Evolutionary conservation across 2,797 vertebrate genomes (phyloP).

Genomic region (Loris lydekkerianus): DNA sequence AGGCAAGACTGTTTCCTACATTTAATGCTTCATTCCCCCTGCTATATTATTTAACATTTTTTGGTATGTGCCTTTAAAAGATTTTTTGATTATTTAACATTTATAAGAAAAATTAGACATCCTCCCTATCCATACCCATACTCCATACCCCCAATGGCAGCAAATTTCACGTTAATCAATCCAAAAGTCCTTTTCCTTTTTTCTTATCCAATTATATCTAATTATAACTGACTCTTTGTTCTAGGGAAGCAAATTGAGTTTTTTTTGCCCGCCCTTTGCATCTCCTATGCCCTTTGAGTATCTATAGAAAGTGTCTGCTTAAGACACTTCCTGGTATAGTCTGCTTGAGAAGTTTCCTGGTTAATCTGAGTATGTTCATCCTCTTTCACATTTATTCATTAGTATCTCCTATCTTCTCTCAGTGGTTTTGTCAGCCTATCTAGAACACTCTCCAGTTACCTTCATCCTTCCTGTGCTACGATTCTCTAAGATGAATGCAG

Average conservation of each 20-base stretch:
- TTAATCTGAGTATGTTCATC: not conserved
- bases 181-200: slow-evolving; percentile 71
- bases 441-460: not conserved
- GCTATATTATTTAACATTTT: slow-evolving; percentile 62
- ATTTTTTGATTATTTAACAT: not conserved
- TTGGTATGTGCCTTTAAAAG: no score
- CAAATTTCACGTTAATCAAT: slow-evolving; percentile 67
- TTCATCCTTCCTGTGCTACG: not conserved
- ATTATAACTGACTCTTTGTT: slow-evolving; percentile 65
- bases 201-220: slow-evolving; percentile 68
- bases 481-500: not conserved
- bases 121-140: slow-evolving; percentile 6
- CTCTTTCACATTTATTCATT: not conserved
- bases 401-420: not conserved
- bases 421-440: not conserved
- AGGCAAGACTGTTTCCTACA: slow-evolving; percentile 8
- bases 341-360: not conserved
- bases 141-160: slow-evolving; percentile 6
- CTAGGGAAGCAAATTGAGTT: slow-evolving; percentile 5
- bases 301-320: slow-evolving; percentile 40
- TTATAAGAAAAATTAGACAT: slow-evolving; percentile 67
- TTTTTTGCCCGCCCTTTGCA: not conserved
- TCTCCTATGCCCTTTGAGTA: not conserved
- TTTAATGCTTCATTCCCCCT: slow-evolving; percentile 4
- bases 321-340: not conserved